Percentiles rank a stretch among this genome's conserved stretches.
Conservation (phyloP, 2,888 invertebrate genomes). For the Dolichomitus sp. region DNA sequence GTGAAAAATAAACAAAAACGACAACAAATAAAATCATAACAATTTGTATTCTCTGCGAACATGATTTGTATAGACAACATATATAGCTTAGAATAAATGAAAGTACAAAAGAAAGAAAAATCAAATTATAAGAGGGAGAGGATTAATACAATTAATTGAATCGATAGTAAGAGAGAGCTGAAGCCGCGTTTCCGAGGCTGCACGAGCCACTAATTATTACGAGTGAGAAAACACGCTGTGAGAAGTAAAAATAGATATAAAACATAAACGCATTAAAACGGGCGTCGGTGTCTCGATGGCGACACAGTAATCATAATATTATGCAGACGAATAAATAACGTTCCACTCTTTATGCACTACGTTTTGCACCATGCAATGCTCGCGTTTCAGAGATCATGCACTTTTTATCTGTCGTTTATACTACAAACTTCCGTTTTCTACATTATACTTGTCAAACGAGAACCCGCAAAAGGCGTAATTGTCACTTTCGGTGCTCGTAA, state of each 20-base stretch:
- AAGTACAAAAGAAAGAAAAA: slow-evolving; percentile 1
- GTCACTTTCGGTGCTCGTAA: neutral
- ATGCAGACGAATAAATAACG: slow-evolving; percentile 28
- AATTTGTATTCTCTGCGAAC: slow-evolving; percentile 29
- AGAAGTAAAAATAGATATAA: slow-evolving; percentile 23
- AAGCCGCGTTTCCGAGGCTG: slow-evolving; percentile 15
- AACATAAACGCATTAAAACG: slow-evolving; percentile 7
- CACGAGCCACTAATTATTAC: slow-evolving; percentile 2
- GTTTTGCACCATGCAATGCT: slow-evolving; percentile 59
- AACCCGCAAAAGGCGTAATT: neutral
- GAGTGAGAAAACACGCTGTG: neutral
- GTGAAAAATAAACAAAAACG: slow-evolving; percentile 12
- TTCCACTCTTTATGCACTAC: slow-evolving; percentile 51
- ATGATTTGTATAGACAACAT: slow-evolving; percentile 41
- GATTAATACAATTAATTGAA: slow-evolving; percentile 27
- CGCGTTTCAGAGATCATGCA: slow-evolving; percentile 53
- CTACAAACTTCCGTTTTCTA: neutral
- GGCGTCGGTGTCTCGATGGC: neutral
- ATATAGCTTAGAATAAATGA: slow-evolving; percentile 33
- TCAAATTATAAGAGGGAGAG: slow-evolving; percentile 32
- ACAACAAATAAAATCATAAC: slow-evolving; percentile 28
- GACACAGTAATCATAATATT: slow-evolving; percentile 7
- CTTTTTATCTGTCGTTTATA: neutral
- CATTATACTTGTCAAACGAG: neutral
- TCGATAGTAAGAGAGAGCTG: slow-evolving; percentile 36